phyloP scores from a whole-genome alignment of 1,140 invertebrate species.

The Halotydeus destructor region DNA sequence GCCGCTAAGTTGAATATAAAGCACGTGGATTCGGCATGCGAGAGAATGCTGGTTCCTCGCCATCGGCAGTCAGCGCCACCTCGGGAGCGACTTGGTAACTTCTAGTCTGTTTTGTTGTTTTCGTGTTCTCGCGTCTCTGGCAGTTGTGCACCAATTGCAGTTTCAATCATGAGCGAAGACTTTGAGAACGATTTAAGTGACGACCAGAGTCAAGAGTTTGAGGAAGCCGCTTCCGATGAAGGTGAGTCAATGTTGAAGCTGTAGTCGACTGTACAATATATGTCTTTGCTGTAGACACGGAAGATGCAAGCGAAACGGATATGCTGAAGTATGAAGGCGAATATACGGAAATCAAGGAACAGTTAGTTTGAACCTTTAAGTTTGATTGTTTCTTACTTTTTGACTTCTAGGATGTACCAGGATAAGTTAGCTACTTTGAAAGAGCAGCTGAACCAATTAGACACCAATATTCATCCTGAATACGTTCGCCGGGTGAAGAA shows the following conservation, averaged over 20 bases:
- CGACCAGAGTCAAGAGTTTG: slow-evolving; percentile 1
- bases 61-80: too few species aligned
- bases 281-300: slow-evolving; percentile 36
- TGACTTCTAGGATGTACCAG: slow-evolving; percentile 56
- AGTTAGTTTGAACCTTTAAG: too few species aligned
- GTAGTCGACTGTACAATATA: neutral
- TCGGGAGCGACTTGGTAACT: too few species aligned
- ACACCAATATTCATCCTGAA: slow-evolving; percentile 64
- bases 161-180: too few species aligned
- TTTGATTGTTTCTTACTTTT: too few species aligned
- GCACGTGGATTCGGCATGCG: too few species aligned
- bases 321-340: slow-evolving; percentile 51
- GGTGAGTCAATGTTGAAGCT: slow-evolving; percentile 21
- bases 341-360: slow-evolving; percentile 64
- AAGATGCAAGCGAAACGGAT: slow-evolving; percentile 56
- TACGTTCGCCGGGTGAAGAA: slow-evolving; percentile 57
- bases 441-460: slow-evolving; percentile 65
- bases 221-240: slow-evolving; percentile 23
- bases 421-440: slow-evolving; percentile 74
- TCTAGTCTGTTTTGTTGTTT: too few species aligned
- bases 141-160: too few species aligned
- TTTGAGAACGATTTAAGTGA: slow-evolving; percentile 4
- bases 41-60: too few species aligned
- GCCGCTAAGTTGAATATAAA: too few species aligned
- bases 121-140: too few species aligned